Evolutionary conservation across 2,888 invertebrate species (phyloP), one percentile per base, ranked within the genome.

Genomic region (Sericinus montela): DNA sequence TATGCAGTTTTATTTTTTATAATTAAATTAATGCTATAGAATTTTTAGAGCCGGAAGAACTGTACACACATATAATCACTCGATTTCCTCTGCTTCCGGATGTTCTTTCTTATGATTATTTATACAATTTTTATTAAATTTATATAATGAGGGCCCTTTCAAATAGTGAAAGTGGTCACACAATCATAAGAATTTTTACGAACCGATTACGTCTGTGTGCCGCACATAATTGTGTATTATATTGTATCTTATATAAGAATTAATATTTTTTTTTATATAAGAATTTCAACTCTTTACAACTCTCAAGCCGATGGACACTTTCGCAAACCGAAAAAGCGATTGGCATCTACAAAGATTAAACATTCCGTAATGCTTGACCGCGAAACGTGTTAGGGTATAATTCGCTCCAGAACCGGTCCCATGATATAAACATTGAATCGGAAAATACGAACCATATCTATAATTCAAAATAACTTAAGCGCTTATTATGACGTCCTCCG

Each of bases 161-260:
- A 46, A 46, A 15, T 38, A 48, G 42, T 43, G 42, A 48, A 43
- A 48, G 48, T 23, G n/a, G 15, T 35, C 7, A 1, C 10, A 19
- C 6, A 30, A 19, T 13, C 42, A 28, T 10, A 29, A 23, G 37
- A 42, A 30, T 36, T 42, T 48, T 48, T 43, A 36, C 25, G 47
- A 41, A 32, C n/a, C 29, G n/a, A 40, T 16, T 9, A n/a, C 28
- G 28, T 36, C n/a, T 39, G 28, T 11, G 8, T 28, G 35, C n/a
- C 15, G n/a, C 25, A 15, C 15, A 28, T 9, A 16, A 19, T 15
- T 29, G 28, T 25, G 16, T 9, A 19, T 19, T 7, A 42, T 38
- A 29, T 19, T 36, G 10, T 15, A 6, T 34, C n/a, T 47, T 47
- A 47, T 28, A 28, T 41, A 47, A 46, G 9, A 29, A 30, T 10